These are phyloP conservation scores for Panagrolaimus sp. DNA, from an alignment of 1,140 invertebrate species.

Conservation along the genomic window DNA sequence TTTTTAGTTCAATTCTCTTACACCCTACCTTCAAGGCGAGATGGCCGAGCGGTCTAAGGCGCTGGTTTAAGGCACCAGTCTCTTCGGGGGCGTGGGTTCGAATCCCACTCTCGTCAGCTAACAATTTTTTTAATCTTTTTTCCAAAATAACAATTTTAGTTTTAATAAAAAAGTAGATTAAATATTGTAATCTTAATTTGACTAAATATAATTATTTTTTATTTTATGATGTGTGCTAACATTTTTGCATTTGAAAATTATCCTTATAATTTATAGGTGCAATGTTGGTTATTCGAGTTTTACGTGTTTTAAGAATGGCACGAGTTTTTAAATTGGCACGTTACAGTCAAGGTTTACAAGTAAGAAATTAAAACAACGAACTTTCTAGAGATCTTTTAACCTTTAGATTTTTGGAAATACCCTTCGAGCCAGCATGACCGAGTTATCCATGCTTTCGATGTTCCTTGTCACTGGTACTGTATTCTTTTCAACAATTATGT, in stretches of 20 bases:
- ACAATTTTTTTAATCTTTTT: background rate
- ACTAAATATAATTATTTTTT: too few species aligned
- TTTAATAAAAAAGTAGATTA: too few species aligned
- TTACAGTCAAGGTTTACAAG: constrained; percentile 95
- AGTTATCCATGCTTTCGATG: constrained; percentile 93
- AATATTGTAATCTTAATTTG: too few species aligned
- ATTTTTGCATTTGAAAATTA: too few species aligned
- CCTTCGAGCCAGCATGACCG: constrained; percentile 94
- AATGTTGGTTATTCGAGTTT: constrained; percentile 65
- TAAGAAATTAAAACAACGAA: constrained; percentile 54
- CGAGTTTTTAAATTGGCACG: constrained; percentile 95
- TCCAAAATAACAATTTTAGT: background rate
- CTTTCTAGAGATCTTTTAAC: background rate
- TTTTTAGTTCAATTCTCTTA: constrained; percentile 20
- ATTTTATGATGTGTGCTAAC: too few species aligned
- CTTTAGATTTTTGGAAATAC: constrained; percentile 79
- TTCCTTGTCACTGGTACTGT: constrained; percentile 97
- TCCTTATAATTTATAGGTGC: constrained; percentile 49
- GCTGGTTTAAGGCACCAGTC: constrained; percentile 98
- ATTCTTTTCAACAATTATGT: constrained; percentile 79
- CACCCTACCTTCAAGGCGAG: constrained; percentile 67
- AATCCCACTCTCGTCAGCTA: constrained; percentile 77
- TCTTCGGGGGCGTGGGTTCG: constrained; percentile 95
- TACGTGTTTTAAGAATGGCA: constrained; percentile 97
- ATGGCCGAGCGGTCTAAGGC: constrained; percentile 98